phyloP scores from a whole-genome alignment of 1,140 invertebrate genomes.

The Ips nitidus region DNA sequence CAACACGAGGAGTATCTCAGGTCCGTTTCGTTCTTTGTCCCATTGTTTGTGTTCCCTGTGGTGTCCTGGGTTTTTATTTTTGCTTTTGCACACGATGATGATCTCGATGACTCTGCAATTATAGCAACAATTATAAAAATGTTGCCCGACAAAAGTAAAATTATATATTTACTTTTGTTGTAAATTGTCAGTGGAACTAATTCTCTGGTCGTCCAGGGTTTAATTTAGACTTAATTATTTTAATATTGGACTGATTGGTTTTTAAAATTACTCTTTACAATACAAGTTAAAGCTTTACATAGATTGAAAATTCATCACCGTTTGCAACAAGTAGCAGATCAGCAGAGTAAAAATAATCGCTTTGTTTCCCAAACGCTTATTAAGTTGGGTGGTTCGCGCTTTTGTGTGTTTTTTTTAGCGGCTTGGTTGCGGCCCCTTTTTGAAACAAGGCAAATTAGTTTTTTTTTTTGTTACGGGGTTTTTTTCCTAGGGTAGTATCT shows the following conservation, averaged over 20 bases:
- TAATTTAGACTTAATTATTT: no score
- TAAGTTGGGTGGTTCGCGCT: background rate
- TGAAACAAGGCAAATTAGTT: no score
- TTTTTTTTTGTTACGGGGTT: no score
- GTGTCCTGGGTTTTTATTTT: slow-evolving; percentile 24
- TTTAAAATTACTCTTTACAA: background rate
- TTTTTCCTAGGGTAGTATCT: background rate
- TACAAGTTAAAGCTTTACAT: background rate
- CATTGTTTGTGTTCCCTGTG: slow-evolving; percentile 15
- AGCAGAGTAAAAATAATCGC: slow-evolving; percentile 3
- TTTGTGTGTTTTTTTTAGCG: background rate
- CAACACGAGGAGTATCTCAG: slow-evolving; percentile 82
- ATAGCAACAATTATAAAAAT: no score
- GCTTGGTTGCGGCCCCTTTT: no score
- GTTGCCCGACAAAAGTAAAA: background rate
- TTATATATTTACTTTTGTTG: no score
- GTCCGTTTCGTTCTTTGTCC: slow-evolving; percentile 52
- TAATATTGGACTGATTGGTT: no score
- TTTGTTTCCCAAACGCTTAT: slow-evolving; percentile 4
- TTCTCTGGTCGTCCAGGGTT: no score
- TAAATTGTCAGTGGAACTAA: no score
- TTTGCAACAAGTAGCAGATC: background rate
- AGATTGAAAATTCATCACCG: background rate
- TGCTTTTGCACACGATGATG: background rate
- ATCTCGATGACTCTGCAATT: background rate